Conservation (phyloP, 2,797 vertebrate genomes). For the Falco peregrinus region DNA sequence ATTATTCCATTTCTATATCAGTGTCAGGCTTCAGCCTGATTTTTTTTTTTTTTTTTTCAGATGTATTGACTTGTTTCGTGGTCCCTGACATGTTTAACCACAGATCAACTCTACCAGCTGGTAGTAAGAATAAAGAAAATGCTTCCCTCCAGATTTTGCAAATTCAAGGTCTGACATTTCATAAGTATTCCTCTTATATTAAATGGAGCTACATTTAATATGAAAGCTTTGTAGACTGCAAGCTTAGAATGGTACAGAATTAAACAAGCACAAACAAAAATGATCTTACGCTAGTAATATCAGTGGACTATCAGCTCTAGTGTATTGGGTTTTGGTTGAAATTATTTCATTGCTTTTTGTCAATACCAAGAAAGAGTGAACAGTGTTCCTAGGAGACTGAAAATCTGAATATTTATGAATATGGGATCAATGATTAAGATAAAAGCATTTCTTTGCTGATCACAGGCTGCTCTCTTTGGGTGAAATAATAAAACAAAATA, state of each 20-base stretch:
- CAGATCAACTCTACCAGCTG: neutral
- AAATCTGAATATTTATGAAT: constrained; percentile 55
- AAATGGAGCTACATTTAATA: neutral
- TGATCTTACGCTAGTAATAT: neutral
- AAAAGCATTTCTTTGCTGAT: constrained; percentile 43
- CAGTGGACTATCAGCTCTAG: neutral
- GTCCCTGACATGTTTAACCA: neutral
- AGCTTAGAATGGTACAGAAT: neutral
- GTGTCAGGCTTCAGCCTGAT: neutral
- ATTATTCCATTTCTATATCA: neutral
- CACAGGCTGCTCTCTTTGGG: neutral
- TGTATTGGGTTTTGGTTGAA: neutral
- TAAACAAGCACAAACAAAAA: neutral
- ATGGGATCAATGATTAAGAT: constrained; percentile 39
- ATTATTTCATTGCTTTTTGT: neutral
- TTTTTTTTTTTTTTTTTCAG: neutral
- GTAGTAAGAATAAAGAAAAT: neutral
- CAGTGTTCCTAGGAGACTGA: neutral
- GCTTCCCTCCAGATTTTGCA: neutral
- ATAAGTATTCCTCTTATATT: neutral
- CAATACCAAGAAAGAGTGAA: neutral
- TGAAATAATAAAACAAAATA: constrained; percentile 61
- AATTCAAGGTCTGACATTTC: neutral
- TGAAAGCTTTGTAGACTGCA: neutral
- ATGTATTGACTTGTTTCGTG: neutral